Percentiles rank a stretch among this genome's conserved stretches.
These are phyloP conservation scores for Pissodes strobi DNA, from an alignment of 1,140 invertebrate genomes.

Conservation along the genomic window DNA sequence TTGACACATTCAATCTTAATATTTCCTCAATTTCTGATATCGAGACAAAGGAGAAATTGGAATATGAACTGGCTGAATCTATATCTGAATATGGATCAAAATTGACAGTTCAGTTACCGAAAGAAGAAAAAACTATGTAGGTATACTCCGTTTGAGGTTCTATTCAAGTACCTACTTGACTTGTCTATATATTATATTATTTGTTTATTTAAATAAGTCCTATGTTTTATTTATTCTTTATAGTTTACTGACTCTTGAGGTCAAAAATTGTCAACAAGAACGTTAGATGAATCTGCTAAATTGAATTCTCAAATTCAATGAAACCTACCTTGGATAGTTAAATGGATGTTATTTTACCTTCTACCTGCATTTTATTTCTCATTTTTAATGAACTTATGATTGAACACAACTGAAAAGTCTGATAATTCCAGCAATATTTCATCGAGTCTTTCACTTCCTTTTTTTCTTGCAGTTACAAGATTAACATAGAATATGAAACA, in stretches of 20 bases:
- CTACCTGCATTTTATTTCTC: too few relatives aligned
- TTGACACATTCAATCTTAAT: constrained; percentile 76
- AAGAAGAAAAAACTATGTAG: constrained; percentile 22
- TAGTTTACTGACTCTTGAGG: too few relatives aligned
- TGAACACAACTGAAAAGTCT: not conserved
- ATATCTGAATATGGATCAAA: constrained; percentile 75
- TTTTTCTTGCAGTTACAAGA: constrained; percentile 35
- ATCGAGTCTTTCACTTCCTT: not conserved
- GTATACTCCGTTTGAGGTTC: not conserved
- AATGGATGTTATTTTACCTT: too few relatives aligned
- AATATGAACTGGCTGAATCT: constrained; percentile 66
- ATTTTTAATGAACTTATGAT: too few relatives aligned
- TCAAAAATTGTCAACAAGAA: too few relatives aligned
- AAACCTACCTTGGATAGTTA: too few relatives aligned
- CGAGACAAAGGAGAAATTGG: constrained; percentile 62
- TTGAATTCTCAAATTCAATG: too few relatives aligned
- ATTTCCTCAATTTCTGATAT: constrained; percentile 65
- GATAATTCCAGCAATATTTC: not conserved
- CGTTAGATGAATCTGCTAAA: too few relatives aligned
- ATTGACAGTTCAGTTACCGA: constrained; percentile 71
- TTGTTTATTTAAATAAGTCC: too few relatives aligned
- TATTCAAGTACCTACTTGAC: too few relatives aligned
- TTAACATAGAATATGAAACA: constrained; percentile 73
- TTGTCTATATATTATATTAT: too few relatives aligned
- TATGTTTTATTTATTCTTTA: too few relatives aligned